These are phyloP conservation scores for Galaxea fascicularis DNA, from an alignment of 92 coral and sea anemone genomes.

Conservation along the genomic window DNA sequence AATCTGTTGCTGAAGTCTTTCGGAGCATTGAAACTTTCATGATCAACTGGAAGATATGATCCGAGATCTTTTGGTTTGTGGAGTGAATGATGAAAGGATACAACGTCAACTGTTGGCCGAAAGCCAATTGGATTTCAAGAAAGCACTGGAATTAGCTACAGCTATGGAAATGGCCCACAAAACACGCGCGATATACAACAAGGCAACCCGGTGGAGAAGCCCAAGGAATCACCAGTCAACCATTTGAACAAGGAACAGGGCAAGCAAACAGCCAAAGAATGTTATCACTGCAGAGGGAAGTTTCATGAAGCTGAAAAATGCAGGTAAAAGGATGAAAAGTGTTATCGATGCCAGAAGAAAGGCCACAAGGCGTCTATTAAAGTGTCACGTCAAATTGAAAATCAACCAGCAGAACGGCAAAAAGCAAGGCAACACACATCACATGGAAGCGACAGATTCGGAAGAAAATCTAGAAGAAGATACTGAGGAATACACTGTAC, in stretches of 20 bases:
- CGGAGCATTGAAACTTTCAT: conserved; percentile 49
- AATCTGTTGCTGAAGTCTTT: conserved; percentile 30
- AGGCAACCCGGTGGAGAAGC: conserved; percentile 12
- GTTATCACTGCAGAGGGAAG: conserved; percentile 43
- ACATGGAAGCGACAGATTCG: too few species aligned
- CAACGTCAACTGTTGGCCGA: conserved; percentile 55
- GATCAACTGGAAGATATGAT: conserved; percentile 37
- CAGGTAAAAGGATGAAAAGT: conserved; percentile 33
- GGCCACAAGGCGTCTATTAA: not conserved
- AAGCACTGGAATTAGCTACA: conserved; percentile 42
- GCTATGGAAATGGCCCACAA: conserved; percentile 46
- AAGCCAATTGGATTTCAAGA: conserved; percentile 40
- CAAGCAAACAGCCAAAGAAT: conserved; percentile 14
- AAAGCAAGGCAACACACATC: too few species aligned
- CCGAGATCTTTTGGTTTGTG: conserved; percentile 55
- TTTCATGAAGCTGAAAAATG: conserved; percentile 31
- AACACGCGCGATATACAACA: conserved; percentile 38
- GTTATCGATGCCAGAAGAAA: too few species aligned
- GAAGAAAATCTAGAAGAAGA: too few species aligned
- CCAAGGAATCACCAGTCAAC: too few species aligned
- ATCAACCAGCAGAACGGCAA: not conserved
- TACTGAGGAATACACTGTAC: too few species aligned
- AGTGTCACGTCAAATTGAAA: conserved; percentile 1
- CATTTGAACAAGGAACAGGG: too few species aligned
- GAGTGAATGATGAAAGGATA: conserved; percentile 50